Base-by-base conservation (phyloP, 2,113 vertebrate species). In the Tyrannus savana region DNA sequence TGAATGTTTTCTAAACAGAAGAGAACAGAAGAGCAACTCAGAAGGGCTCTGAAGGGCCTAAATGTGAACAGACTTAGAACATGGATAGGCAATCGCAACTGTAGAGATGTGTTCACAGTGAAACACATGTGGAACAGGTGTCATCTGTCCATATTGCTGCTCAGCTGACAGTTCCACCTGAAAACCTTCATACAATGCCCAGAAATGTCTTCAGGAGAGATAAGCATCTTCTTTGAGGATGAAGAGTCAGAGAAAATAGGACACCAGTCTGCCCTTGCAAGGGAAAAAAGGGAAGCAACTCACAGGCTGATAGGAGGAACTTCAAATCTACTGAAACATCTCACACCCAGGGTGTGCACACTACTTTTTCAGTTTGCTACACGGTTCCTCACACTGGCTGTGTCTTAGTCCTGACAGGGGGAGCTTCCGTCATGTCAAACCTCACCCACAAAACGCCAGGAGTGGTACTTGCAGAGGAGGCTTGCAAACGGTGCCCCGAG, bases 381-480 rank as follows among this genome's bases (percentile, higher is more conserved):
- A 42, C 7, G 12, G 21, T 85, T 35, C 37, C 0, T 0, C 11
- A n/a, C 28, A 4, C 37, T 71, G 35, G 33, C 35, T 33, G 6
- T 12, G n/a, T 75, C 47, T 79, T 49, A 25, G 58, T 91, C 31
- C 78, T 49, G 41, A 64, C 33, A 55, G 56, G 23, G 33, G 47
- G 22, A 75, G 35, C 44, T 82, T 76, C 53, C 27, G 52, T 72
- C 5, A 2, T 19, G 46, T 50, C 63, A 74, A 66, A 83, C 2
- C 9, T 68, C 69, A 75, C 22, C 71, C 68, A 30, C 13, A 46
- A 63, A 58, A 86, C 49, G 12, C 37, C 35, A 74, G 77, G 47
- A 60, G 62, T 4, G 64, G 37, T 53, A 59, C 22, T 73, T 44
- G 53, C 53, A 68, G 75, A 63, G 21, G 11, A 93, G 42, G 33